Base-by-base conservation (phyloP, 2,113 vertebrate species). In the Spizaetus ornatus region DNA sequence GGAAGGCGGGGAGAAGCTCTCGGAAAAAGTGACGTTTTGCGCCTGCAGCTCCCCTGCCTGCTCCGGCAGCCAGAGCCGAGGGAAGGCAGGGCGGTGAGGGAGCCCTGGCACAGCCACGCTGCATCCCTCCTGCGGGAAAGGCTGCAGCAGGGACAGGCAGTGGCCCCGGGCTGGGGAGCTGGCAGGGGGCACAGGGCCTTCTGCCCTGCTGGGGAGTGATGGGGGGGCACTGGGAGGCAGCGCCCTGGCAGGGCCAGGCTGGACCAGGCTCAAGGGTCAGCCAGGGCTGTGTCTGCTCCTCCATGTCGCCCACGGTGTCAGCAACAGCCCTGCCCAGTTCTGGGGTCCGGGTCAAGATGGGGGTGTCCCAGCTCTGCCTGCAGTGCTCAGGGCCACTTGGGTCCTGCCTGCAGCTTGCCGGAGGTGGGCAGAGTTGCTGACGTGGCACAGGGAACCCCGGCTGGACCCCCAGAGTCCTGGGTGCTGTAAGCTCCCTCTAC, bases 21-120 rank as follows among this genome's bases (percentile, higher is more conserved):
- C 1, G 93, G 96, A 97, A 97, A 97, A 97, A 95, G 76, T 96
- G 94, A 96, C 56, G 58, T 21, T 52, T n/a, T 48, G 29, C 79
- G 94, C 92, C 43, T 88, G 95, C 82, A 92, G 94, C 90, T 97
- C 85, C 48, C 48, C 82, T 36, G 59, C 88, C 95, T 43, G 63
- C 63, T 69, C 26, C 0, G 0, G 72, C 73, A 67, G 83, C 59
- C 0, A 0, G 86, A 86, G 82, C n/a, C 0, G 7, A 55, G 83
- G 71, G 86, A 86, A 67, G 62, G 83, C 83, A 32, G 66, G 25
- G 71, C 3, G 25, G 32, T 1, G 69, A 47, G 50, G 23, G 79
- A 82, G 79, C 55, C 59, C 29, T 36, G 40, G 45, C 62, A 16
- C 4, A 2, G 72, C 42, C 29, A 2, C 2, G 17, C n/a, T 0